phyloP scores from a whole-genome alignment of 2,888 invertebrate genomes.

The Scaptodrosophila latifasciaeformis region DNA sequence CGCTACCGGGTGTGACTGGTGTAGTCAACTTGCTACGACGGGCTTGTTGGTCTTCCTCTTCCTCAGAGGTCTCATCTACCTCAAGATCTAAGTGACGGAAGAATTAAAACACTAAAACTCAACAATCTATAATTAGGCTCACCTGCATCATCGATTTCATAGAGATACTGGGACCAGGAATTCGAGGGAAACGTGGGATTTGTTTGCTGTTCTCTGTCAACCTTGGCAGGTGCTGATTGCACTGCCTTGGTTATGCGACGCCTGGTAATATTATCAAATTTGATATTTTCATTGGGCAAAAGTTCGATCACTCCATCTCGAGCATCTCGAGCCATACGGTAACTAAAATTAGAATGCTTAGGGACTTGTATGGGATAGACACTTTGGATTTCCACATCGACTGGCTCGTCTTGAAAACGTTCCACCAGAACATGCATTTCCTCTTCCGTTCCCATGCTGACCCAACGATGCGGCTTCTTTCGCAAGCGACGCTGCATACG shows the following conservation, averaged over 20 bases:
- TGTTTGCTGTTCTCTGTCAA: slow-evolving; percentile 80
- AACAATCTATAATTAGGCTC: too few species aligned
- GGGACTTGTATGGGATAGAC: slow-evolving; percentile 77
- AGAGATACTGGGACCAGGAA: slow-evolving; percentile 82
- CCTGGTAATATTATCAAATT: slow-evolving; percentile 78
- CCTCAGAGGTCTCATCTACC: slow-evolving; percentile 56
- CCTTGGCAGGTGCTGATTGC: slow-evolving; percentile 78
- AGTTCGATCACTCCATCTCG: slow-evolving; percentile 84
- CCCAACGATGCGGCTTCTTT: slow-evolving; percentile 79
- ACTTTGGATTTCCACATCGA: slow-evolving; percentile 82
- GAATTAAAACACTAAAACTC: not conserved
- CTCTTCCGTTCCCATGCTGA: slow-evolving; percentile 79
- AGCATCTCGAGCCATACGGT: slow-evolving; percentile 78
- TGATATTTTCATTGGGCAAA: slow-evolving; percentile 76
- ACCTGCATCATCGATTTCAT: slow-evolving; percentile 73
- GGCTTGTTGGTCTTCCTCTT: slow-evolving; percentile 58
- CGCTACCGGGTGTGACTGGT: slow-evolving; percentile 27
- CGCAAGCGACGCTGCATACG: slow-evolving; percentile 77
- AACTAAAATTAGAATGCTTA: slow-evolving; percentile 75
- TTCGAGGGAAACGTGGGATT: slow-evolving; percentile 81
- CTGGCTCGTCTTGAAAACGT: slow-evolving; percentile 77
- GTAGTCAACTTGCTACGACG: slow-evolving; percentile 17
- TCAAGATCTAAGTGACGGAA: slow-evolving; percentile 40
- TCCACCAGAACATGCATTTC: slow-evolving; percentile 79
- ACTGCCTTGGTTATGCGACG: slow-evolving; percentile 78